Percentiles rank a stretch among this genome's conserved stretches.
Conservation (phyloP, 2,797 vertebrate species). For the Chaenodraco wilsoni region DNA sequence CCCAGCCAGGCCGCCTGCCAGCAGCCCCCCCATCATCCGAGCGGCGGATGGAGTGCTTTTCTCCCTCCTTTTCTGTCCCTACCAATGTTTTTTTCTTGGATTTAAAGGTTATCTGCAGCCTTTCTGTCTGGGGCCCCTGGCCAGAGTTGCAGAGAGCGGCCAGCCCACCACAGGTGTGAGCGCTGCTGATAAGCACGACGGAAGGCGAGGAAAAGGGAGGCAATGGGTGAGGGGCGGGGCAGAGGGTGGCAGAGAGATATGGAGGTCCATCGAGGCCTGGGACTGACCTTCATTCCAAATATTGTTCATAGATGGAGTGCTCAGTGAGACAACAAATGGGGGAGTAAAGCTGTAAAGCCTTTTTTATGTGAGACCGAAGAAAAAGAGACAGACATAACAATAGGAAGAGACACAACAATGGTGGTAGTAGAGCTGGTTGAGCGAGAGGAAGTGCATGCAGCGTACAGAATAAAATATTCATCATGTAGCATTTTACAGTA, state of each 20-base stretch:
- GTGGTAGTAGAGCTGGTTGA: conserved; percentile 1
- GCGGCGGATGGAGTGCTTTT: conserved; percentile 54
- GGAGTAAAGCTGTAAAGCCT: conserved; percentile 42
- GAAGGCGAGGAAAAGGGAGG: conserved; percentile 37
- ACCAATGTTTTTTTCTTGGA: conserved; percentile 56
- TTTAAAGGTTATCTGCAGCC: conserved; percentile 84
- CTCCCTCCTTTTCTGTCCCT: conserved; percentile 29
- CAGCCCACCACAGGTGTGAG: conserved; percentile 78
- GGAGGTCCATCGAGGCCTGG: conserved; percentile 29
- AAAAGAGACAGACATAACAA: not conserved
- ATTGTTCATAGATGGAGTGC: conserved; percentile 40
- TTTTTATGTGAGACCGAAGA: conserved; percentile 4
- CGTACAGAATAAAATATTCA: conserved; percentile 56
- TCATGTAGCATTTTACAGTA: conserved; percentile 40
- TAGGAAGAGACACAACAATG: conserved; percentile 16
- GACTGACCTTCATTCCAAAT: conserved; percentile 65
- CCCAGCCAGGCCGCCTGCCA: conserved; percentile 65
- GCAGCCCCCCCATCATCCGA: conserved; percentile 38
- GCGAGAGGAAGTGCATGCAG: conserved; percentile 10
- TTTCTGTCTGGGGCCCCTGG: conserved; percentile 76
- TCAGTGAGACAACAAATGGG: conserved; percentile 25
- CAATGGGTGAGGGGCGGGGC: conserved; percentile 32
- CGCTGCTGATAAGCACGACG: conserved; percentile 69
- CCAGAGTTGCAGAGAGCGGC: conserved; percentile 53
- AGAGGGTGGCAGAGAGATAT: conserved; percentile 60